Conservation (phyloP, 2,888 invertebrate species). For the Lithophane ornitopus region DNA sequence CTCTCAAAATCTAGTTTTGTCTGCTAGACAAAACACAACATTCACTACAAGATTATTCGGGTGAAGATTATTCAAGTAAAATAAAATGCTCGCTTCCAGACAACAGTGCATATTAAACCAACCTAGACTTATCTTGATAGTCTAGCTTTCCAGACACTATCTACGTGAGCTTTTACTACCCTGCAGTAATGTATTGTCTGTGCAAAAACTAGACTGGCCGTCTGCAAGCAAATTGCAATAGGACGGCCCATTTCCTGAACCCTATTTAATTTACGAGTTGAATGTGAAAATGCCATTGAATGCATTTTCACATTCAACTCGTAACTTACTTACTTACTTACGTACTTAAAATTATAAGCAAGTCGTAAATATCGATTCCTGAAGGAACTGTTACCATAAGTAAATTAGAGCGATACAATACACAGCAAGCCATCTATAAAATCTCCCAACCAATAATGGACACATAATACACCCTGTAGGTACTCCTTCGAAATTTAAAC, state of each 20-base stretch:
- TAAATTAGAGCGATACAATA: neutral
- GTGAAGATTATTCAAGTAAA: conserved; percentile 13
- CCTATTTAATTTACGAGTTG: conserved; percentile 31
- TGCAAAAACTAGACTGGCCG: conserved; percentile 43
- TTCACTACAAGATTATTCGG: conserved; percentile 28
- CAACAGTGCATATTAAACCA: conserved; percentile 19
- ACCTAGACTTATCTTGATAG: conserved; percentile 40
- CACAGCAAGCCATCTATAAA: neutral
- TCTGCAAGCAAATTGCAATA: conserved; percentile 46
- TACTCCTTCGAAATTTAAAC: conserved; percentile 9
- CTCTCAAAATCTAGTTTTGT: conserved; percentile 8
- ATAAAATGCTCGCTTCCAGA: conserved; percentile 41
- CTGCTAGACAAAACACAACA: conserved; percentile 27
- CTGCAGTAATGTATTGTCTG: conserved; percentile 44
- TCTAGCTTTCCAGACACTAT: conserved; percentile 57
- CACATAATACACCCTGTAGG: conserved; percentile 11
- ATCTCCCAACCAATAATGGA: neutral
- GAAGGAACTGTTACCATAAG: neutral
- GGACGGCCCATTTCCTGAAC: conserved; percentile 37
- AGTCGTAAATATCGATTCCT: neutral
- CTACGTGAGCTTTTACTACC: conserved; percentile 51
- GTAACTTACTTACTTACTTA: no score
- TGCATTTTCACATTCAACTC: no score
- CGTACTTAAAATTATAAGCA: neutral
- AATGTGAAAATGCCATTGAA: neutral